Conservation (phyloP, 2,888 invertebrate genomes). For the Melieria omissa region DNA sequence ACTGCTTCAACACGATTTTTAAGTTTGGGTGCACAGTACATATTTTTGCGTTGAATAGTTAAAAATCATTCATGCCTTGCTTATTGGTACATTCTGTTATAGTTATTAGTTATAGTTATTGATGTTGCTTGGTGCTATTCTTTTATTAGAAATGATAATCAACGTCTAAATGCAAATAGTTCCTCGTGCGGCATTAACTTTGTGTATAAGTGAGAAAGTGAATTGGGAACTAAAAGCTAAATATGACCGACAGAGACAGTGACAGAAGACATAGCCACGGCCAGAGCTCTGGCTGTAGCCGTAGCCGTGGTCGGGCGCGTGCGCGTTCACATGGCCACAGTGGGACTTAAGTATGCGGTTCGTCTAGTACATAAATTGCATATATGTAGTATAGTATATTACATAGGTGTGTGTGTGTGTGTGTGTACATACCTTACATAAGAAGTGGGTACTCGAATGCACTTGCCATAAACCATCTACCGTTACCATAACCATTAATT, state of each 20-base stretch:
- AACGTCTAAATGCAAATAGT: conserved; percentile 59
- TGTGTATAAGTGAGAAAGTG: conserved; percentile 41
- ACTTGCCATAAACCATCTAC: too few species aligned
- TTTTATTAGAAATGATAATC: background rate
- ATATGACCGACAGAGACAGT: too few species aligned
- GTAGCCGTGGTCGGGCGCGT: conserved; percentile 4
- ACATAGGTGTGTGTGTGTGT: background rate
- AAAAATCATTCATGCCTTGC: too few species aligned
- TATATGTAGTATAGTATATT: conserved; percentile 17
- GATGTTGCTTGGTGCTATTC: too few species aligned
- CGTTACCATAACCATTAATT: conserved; percentile 44
- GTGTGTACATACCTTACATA: too few species aligned
- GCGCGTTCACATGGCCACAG: background rate
- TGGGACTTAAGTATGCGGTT: background rate
- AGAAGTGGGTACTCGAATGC: background rate
- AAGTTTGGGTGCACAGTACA: too few species aligned
- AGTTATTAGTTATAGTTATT: background rate
- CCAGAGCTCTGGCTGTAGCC: conserved; percentile 31
- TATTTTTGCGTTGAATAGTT: too few species aligned
- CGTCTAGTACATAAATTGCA: background rate
- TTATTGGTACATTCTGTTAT: conserved; percentile 3
- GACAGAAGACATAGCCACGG: too few species aligned
- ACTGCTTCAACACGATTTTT: too few species aligned
- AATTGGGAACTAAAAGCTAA: too few species aligned
- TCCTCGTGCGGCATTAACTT: conserved; percentile 62